Conservation (phyloP, 2,888 invertebrate genomes). For the Melanargia galathea region DNA sequence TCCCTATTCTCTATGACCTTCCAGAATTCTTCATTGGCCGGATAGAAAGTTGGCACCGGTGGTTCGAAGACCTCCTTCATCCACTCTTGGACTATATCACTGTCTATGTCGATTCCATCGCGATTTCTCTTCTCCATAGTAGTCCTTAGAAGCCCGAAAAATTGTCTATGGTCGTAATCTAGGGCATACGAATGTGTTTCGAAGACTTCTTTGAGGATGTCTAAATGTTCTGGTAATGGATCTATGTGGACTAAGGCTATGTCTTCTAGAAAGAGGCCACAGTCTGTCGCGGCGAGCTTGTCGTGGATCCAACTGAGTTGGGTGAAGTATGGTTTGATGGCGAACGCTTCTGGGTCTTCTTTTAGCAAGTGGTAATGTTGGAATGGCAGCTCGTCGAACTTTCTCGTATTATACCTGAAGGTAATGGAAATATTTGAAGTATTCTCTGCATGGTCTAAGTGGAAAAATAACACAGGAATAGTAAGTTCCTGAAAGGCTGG, state of each 20-base stretch:
- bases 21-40: slow-evolving; percentile 75
- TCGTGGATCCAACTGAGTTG: slow-evolving; percentile 90
- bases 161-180: slow-evolving; percentile 91
- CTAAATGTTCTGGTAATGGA: slow-evolving; percentile 76
- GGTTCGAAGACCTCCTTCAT: slow-evolving; percentile 75
- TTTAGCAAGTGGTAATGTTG: slow-evolving; percentile 85
- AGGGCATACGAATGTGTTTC: slow-evolving; percentile 87
- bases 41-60: slow-evolving; percentile 84
- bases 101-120: slow-evolving; percentile 60
- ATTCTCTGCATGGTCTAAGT: no score
- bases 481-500: no score
- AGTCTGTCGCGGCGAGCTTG: slow-evolving; percentile 89
- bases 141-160: slow-evolving; percentile 85
- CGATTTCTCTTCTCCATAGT: slow-evolving; percentile 67
- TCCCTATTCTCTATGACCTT: slow-evolving; percentile 62
- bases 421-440: not conserved
- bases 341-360: slow-evolving; percentile 80
- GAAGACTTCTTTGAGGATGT: slow-evolving; percentile 85
- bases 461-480: no score
- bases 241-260: slow-evolving; percentile 82
- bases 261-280: slow-evolving; percentile 89
- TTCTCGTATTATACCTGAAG: slow-evolving; percentile 88
- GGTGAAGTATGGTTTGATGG: slow-evolving; percentile 86
- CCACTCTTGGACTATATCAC: slow-evolving; percentile 71
- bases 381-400: slow-evolving; percentile 91